A percentile compares a stretch with the other conserved stretches of the same genome.
Evolutionary conservation across 2,113 vertebrate genomes (phyloP).

Genomic region (Poeciliopsis retropinna): DNA sequence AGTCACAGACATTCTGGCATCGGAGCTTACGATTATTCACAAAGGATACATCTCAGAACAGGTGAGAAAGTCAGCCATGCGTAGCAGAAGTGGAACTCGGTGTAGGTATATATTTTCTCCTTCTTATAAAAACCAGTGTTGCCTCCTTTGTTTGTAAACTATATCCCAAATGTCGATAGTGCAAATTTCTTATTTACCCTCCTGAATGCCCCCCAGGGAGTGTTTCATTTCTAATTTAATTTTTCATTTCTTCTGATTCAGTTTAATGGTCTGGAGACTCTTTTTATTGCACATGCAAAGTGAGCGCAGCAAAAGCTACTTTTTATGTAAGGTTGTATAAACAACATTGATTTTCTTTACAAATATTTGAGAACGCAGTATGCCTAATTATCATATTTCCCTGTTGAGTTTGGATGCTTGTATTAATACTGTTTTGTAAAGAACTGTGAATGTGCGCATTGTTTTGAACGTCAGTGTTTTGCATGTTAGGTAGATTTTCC

Average conservation of each 20-base stretch:
- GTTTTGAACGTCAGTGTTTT: too few species aligned
- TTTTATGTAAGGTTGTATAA: background rate
- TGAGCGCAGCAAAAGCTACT: background rate
- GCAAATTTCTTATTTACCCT: background rate
- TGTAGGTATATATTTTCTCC: background rate
- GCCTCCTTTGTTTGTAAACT: background rate
- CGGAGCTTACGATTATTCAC: slow-evolving; percentile 22
- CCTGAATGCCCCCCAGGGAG: background rate
- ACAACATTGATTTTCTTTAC: background rate
- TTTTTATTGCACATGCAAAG: background rate
- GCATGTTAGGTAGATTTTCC: too few species aligned
- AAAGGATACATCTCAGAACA: background rate
- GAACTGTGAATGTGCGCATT: too few species aligned
- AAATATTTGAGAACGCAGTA: background rate
- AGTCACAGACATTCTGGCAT: slow-evolving; percentile 29
- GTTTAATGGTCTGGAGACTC: background rate
- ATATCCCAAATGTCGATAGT: background rate
- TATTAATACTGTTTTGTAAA: background rate
- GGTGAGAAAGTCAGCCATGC: background rate
- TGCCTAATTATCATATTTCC: background rate
- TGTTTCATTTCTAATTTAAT: background rate
- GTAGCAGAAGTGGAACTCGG: background rate
- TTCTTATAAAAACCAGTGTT: background rate
- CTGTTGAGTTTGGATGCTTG: too few species aligned
- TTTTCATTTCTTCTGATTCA: background rate